Evolutionary conservation across 1,140 invertebrate genomes (phyloP).

Genomic region (Trichonephila clavipes): DNA sequence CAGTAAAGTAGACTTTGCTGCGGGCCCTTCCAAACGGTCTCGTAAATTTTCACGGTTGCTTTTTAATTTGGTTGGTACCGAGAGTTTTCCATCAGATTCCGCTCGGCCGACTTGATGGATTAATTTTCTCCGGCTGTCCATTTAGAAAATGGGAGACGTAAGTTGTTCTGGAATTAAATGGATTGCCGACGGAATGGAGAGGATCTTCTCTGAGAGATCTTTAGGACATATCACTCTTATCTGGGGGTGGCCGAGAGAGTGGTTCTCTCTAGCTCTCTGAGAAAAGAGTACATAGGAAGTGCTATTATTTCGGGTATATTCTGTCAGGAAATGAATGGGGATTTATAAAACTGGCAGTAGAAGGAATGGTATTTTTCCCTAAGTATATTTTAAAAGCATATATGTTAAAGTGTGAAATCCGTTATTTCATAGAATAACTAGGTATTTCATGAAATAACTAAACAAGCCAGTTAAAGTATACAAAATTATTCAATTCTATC

Average conservation of each 20-base stretch:
- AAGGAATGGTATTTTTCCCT: too few species aligned
- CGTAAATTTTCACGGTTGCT: conserved; percentile 73
- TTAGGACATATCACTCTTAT: background rate
- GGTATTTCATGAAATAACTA: too few species aligned
- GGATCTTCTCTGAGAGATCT: background rate
- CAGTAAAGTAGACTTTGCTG: background rate
- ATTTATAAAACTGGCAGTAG: background rate
- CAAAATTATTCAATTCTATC: too few species aligned
- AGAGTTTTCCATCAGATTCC: conserved; percentile 66
- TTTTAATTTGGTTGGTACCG: conserved; percentile 54
- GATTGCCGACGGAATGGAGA: conserved; percentile 57
- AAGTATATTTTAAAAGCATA: too few species aligned
- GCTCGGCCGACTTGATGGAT: conserved; percentile 52
- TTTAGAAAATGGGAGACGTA: conserved; percentile 65
- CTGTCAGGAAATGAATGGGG: background rate
- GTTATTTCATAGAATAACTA: too few species aligned
- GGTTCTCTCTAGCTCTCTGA: background rate
- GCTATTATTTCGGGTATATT: background rate
- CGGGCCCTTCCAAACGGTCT: conserved; percentile 9
- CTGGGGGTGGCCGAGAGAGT: background rate
- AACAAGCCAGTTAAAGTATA: too few species aligned
- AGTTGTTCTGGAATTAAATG: conserved; percentile 72
- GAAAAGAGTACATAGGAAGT: background rate
- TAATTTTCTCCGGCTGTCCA: conserved; percentile 74
- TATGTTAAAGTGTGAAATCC: too few species aligned